These are phyloP conservation scores for Lepilemur ruficaudatus DNA, from an alignment of 2,797 vertebrate genomes.

Conservation along the genomic window DNA sequence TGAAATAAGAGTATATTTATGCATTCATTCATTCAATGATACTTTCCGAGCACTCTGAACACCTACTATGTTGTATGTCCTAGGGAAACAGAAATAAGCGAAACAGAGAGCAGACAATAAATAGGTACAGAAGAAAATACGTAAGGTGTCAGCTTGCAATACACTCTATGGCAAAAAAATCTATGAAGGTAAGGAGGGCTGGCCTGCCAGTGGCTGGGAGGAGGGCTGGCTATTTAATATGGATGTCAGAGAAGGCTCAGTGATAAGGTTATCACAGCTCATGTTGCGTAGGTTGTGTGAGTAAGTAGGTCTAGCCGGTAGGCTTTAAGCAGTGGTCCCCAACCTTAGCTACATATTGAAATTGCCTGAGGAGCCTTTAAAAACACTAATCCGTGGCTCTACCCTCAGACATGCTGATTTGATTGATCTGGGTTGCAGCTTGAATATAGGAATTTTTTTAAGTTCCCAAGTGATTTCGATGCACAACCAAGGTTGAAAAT, in stretches of 20 bases:
- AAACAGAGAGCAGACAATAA: neutral
- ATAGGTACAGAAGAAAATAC: neutral
- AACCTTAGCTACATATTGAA: neutral
- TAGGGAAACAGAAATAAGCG: neutral
- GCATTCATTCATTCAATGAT: neutral
- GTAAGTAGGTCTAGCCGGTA: neutral
- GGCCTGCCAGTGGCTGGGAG: no score
- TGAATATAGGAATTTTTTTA: neutral
- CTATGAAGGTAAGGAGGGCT: neutral
- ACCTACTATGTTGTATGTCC: neutral
- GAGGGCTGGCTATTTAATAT: neutral
- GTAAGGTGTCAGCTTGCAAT: neutral
- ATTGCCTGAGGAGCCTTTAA: neutral
- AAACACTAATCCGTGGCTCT: neutral
- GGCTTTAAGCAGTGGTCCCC: neutral
- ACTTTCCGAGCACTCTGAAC: neutral
- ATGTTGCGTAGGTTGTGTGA: neutral
- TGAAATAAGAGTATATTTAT: slow-evolving; percentile 35
- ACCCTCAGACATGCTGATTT: neutral
- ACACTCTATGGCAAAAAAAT: neutral
- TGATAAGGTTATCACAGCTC: neutral
- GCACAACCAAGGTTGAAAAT: neutral
- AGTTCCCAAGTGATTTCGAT: neutral
- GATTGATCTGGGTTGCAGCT: neutral
- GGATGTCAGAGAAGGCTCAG: neutral